These are phyloP conservation scores for Itoplectis maculator DNA, from an alignment of 2,888 invertebrate species.

Conservation along the genomic window DNA sequence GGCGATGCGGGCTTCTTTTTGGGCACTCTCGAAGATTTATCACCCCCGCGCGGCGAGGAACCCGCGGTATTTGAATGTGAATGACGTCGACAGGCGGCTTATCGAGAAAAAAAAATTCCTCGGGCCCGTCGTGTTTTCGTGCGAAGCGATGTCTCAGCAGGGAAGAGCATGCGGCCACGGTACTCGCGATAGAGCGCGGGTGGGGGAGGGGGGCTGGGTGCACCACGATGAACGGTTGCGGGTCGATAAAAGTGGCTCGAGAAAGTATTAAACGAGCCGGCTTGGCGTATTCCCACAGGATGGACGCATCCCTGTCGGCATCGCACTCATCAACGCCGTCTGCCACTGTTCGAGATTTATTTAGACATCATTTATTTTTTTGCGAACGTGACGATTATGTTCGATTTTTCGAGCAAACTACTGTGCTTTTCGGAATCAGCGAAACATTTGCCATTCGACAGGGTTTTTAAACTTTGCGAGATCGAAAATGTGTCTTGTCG, in stretches of 20 bases:
- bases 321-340: conserved; percentile 40
- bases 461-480: too few relatives aligned
- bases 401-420: background rate
- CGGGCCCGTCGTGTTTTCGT: conserved; percentile 35
- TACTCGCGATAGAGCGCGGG: conserved; percentile 22
- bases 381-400: background rate
- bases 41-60: conserved; percentile 37
- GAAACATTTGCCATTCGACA: too few relatives aligned
- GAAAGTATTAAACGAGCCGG: conserved; percentile 58
- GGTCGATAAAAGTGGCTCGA: conserved; percentile 56
- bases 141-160: conserved; percentile 41
- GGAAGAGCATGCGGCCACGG: conserved; percentile 37
- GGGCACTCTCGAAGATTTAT: conserved; percentile 53
- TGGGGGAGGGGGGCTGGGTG: too few relatives aligned
- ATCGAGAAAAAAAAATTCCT: conserved; percentile 54
- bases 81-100: conserved; percentile 66
- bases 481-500: too few relatives aligned
- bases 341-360: conserved; percentile 31
- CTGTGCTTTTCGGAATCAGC: too few relatives aligned
- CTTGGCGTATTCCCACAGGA: conserved; percentile 52
- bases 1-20: conserved; percentile 47
- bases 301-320: conserved; percentile 57
- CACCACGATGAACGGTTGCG: conserved; percentile 19
- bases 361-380: background rate
- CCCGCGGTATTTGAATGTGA: conserved; percentile 66